Evolutionary conservation across 64 coral and sea anemone genomes (phyloP).

Genomic region (Montipora efflorescens): DNA sequence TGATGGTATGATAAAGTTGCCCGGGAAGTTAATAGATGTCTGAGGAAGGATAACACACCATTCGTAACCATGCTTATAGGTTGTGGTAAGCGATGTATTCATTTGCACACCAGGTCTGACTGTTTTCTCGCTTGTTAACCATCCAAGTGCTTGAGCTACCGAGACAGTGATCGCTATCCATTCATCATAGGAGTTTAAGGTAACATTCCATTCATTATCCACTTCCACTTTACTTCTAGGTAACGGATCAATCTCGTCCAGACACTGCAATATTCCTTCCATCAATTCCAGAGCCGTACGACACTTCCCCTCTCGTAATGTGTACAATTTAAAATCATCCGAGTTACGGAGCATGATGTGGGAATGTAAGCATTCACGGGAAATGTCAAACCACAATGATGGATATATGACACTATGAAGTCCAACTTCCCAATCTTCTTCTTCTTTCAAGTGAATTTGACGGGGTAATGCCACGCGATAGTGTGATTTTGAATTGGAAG

Average conservation of each 20-base stretch:
- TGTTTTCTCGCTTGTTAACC: background rate
- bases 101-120: background rate
- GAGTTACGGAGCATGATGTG: background rate
- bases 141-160: background rate
- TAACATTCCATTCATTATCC: background rate
- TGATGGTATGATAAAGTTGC: background rate
- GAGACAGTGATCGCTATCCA: background rate
- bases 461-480: slow-evolving; percentile 17
- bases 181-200: background rate
- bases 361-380: background rate
- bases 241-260: background rate
- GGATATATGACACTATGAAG: background rate
- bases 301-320: slow-evolving; percentile 4
- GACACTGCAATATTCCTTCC: background rate
- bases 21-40: background rate
- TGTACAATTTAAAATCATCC: background rate
- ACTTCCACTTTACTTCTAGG: background rate
- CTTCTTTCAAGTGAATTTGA: slow-evolving; percentile 13
- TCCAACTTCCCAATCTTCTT: background rate
- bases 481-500: slow-evolving; percentile 12
- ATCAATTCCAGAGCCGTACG: slow-evolving; percentile 11
- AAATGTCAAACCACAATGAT: background rate
- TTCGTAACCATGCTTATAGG: background rate
- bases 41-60: background rate
- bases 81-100: no score